A percentile compares a stretch with the other conserved stretches of the same genome.
These are phyloP conservation scores for Paramacrobiotus metropolitanus DNA, from an alignment of 1,140 invertebrate genomes.

Conservation along the genomic window DNA sequence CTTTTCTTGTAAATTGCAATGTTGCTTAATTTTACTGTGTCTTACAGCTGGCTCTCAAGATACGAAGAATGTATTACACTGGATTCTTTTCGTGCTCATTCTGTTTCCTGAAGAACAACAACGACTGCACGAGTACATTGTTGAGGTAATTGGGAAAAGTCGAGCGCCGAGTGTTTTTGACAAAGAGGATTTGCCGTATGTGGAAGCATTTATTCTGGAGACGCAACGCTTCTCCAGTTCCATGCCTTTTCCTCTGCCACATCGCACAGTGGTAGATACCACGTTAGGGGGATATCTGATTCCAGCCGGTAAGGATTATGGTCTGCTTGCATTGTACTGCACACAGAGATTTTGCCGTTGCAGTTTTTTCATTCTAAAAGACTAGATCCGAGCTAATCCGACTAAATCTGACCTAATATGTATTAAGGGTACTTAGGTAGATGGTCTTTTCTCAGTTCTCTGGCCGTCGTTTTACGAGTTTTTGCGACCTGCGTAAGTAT, in stretches of 20 bases:
- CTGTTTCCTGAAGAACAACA: neutral
- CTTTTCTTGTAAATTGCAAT: too few species aligned
- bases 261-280: neutral
- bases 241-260: neutral
- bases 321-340: too few species aligned
- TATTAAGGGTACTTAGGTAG: too few species aligned
- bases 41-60: neutral
- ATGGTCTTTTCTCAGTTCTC: too few species aligned
- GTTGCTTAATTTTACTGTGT: neutral
- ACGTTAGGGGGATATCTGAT: neutral
- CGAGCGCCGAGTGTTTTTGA: neutral
- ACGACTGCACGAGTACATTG: neutral
- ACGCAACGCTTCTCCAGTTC: neutral
- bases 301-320: neutral
- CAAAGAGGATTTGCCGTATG: neutral
- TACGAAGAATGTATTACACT: neutral
- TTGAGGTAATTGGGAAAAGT: neutral
- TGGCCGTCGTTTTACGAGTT: too few species aligned
- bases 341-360: too few species aligned
- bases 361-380: too few species aligned
- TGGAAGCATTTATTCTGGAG: neutral
- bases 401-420: too few species aligned
- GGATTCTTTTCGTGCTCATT: neutral
- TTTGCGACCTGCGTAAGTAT: too few species aligned
- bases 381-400: too few species aligned